Conservation (phyloP, 2,797 vertebrate species). For the Ceyx erithaca region DNA sequence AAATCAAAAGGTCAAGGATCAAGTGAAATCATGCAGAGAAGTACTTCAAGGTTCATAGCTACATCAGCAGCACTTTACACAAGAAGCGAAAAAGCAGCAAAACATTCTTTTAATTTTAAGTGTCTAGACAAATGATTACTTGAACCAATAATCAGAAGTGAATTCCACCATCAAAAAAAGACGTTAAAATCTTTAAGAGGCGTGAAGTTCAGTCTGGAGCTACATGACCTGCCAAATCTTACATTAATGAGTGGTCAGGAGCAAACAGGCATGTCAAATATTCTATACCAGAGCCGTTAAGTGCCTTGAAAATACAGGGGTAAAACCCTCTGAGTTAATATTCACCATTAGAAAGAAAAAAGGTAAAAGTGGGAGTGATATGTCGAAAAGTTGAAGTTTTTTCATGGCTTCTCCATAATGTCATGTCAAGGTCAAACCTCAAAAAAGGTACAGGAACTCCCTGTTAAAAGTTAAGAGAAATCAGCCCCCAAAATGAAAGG, state of each 20-base stretch:
- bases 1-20: slow-evolving; percentile 13
- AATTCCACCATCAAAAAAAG: not conserved
- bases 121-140: not conserved
- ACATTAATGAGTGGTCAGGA: not conserved
- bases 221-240: not conserved
- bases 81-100: not conserved
- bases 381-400: not conserved
- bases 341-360: not conserved
- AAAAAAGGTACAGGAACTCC: not conserved
- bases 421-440: not conserved
- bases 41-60: not conserved
- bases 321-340: not conserved
- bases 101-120: not conserved
- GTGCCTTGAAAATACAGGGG: not conserved
- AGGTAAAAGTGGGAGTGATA: not conserved
- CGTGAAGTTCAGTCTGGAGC: not conserved
- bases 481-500: not conserved
- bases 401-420: not conserved
- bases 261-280: not conserved
- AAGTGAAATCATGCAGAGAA: not conserved
- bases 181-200: not conserved
- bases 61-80: not conserved
- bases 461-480: not conserved
- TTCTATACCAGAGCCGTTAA: slow-evolving; percentile 8
- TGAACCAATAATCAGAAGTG: slow-evolving; percentile 2